Percentiles rank a stretch among this genome's conserved stretches.
phyloP scores from a whole-genome alignment of 2,888 invertebrate species.

The Lasioglossum villosulum region DNA sequence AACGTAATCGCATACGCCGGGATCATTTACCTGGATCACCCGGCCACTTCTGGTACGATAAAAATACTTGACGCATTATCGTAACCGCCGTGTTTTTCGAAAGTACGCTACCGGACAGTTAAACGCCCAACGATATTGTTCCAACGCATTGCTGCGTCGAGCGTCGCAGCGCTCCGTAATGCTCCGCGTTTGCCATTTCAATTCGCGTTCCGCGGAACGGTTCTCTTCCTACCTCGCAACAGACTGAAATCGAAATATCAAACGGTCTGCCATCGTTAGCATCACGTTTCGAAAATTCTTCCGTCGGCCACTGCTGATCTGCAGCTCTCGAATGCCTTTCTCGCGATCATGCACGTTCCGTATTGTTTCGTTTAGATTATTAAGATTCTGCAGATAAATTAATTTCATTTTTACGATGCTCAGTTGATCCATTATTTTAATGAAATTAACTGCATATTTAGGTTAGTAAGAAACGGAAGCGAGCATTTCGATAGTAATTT shows the following conservation, averaged over 20 bases:
- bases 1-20: slow-evolving; percentile 46
- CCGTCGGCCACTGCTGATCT: background rate
- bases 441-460: too few species aligned
- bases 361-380: too few species aligned
- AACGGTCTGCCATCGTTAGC: background rate
- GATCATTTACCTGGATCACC: slow-evolving; percentile 62
- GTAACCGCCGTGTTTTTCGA: slow-evolving; percentile 36
- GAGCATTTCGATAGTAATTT: too few species aligned
- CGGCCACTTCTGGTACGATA: slow-evolving; percentile 48
- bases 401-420: too few species aligned
- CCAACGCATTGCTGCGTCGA: slow-evolving; percentile 25
- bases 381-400: too few species aligned
- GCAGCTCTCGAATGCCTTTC: too few species aligned
- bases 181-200: slow-evolving; percentile 39
- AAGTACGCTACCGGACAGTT: slow-evolving; percentile 21
- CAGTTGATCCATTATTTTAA: too few species aligned
- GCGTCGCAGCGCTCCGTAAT: slow-evolving; percentile 34
- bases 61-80: slow-evolving; percentile 61
- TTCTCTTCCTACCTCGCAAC: slow-evolving; percentile 9
- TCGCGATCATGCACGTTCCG: too few species aligned
- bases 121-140: slow-evolving; percentile 41
- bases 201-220: slow-evolving; percentile 28
- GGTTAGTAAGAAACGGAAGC: too few species aligned
- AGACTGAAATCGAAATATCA: background rate
- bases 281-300: background rate